Evolutionary conservation across 2,113 vertebrate species (phyloP), one percentile per base, ranked within the genome.

Genomic region (Oreocharis arfaki): DNA sequence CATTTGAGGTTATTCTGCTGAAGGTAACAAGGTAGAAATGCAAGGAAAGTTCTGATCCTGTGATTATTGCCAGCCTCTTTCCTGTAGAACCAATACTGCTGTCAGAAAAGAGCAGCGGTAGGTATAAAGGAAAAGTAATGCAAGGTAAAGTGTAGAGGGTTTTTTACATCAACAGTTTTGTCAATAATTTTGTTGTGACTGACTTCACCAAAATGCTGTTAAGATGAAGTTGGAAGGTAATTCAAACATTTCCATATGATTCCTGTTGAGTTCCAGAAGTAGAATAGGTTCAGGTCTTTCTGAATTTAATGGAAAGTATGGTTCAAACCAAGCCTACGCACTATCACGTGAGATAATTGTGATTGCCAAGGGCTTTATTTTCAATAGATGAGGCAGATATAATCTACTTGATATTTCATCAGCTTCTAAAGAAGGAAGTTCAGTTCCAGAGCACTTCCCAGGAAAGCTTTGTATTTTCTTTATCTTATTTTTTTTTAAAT

Each of bases 351-450:
- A 92, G 57, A 85, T 53, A 73, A 68, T 57, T 86, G 37, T 6
- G 0, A 41, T 53, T 94, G 69, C 61, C 65, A 79, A 73, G 53
- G 82, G 28, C 57, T 90, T 93, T 79, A 27, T 32, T 64, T 81
- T 89, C 39, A 74, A 76, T 52, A 85, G 24, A 71, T 64, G 44
- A 96, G 56, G 21, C 68, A 91, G 70, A 53, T 74, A 76, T 33
- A 27, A 68, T 63, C 87, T 73, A 30, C 26, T 60, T 89, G 91
- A 87, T 84, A 95, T 87, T 96, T 92, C 63, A 50, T 79, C 65
- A 74, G 30, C 35, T 84, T 84, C 77, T 82, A 84, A 86, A 93
- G 30, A 88, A 90, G 16, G 18, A 82, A 86, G 83, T 87, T 91
- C 76, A 76, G 30, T 70, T 84, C 57, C 76, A 74, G 20, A 67